Base-by-base conservation (phyloP, 2,113 vertebrate genomes). In the Bambusicola thoracicus region DNA sequence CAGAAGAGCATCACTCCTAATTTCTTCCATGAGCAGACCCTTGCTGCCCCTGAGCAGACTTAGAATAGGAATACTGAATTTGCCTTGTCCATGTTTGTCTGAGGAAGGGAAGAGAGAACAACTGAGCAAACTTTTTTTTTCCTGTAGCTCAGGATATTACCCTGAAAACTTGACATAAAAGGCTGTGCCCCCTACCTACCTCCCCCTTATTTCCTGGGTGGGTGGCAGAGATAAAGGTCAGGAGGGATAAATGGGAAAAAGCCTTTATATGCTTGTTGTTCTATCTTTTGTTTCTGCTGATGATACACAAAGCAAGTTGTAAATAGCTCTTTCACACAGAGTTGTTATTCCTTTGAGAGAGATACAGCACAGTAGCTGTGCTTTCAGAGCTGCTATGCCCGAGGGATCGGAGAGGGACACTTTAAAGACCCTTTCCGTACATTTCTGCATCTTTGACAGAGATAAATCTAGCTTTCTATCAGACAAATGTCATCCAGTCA, bases 231-330 rank as follows among this genome's bases (percentile, higher is more conserved):
- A 66, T 70, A 70, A 58, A 92, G 63, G 49, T 85, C 73, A 74
- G 38, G 40, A 88, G 18, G 27, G 18, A 43, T 56, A 80, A 41
- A 53, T 2, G 3, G 13, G 53, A 48, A 80, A 89, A 95, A 89
- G 27, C 22, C 81, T 94, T 94, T 97, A 77, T 97, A 79, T 92
- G 51, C 92, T 95, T 86, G 41, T 95, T 97, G 90, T 95, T 96
- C 69, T 95, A 18, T 92, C 94, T 95, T 97, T 95, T 97, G 88
- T 97, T 98, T 97, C 89, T 97, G 96, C 90, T 97, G 96, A 97
- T 97, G 95, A 95, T 96, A 96, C 86, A 96, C 92, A 96, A 95
- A 97, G 80, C 94, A 90, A 96, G 92, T 96, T 97, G 95, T 98
- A 97, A 97, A 97, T 97, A 97, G 96, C 93, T 95, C 80, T 96